phyloP scores from a whole-genome alignment of 1,140 invertebrate genomes.

The Homalodisca vitripennis region DNA sequence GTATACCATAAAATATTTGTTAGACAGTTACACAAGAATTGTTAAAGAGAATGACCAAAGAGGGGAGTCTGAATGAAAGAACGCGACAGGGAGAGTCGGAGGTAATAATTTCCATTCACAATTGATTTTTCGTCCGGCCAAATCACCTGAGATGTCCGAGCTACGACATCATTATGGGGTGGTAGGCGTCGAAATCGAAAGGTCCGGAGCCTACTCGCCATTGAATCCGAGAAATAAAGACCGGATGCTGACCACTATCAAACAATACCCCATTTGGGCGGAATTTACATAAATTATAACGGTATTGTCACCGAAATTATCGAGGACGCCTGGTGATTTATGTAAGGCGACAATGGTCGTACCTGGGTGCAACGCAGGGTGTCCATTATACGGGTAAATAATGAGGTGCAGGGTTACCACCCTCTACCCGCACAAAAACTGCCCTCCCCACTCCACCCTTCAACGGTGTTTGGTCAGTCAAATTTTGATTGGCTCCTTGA shows the following conservation, averaged over 20 bases:
- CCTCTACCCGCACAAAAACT: too few relatives aligned
- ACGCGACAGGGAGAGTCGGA: too few relatives aligned
- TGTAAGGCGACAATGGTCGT: background rate
- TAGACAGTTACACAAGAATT: too few relatives aligned
- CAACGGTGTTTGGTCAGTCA: too few relatives aligned
- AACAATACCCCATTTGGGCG: conserved; percentile 19
- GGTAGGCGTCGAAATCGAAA: conserved; percentile 23
- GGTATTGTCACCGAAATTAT: conserved; percentile 20
- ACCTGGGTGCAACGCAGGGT: background rate
- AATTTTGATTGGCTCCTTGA: too few relatives aligned
- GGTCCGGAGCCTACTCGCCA: background rate
- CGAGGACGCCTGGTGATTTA: background rate
- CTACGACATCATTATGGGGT: conserved; percentile 1
- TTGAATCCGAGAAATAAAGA: conserved; percentile 20
- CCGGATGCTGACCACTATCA: conserved; percentile 16
- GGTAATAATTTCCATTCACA: conserved; percentile 7
- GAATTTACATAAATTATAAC: conserved; percentile 21
- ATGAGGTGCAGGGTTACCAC: too few relatives aligned
- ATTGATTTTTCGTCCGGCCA: conserved; percentile 6
- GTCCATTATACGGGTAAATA: background rate
- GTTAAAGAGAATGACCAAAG: too few relatives aligned
- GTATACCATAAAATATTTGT: too few relatives aligned
- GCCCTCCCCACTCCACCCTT: too few relatives aligned
- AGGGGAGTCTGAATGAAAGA: too few relatives aligned
- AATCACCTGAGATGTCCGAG: background rate